Percentiles rank a stretch among this genome's conserved stretches.
Evolutionary conservation across 2,113 vertebrate genomes (phyloP).

Genomic region (Sander vitreus): DNA sequence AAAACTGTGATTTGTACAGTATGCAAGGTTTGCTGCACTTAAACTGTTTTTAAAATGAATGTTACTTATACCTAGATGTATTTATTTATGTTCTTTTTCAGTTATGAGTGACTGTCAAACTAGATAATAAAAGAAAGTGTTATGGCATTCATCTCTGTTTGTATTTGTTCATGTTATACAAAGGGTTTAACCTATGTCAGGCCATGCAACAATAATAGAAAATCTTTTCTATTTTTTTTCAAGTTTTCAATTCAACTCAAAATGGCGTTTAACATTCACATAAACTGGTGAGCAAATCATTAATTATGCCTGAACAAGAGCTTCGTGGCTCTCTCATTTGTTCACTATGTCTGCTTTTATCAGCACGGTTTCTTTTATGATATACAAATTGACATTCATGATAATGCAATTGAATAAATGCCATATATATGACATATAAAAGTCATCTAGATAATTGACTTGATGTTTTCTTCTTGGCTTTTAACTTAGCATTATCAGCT

Average conservation of each 20-base stretch:
- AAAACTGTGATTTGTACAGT: no score
- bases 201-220: no score
- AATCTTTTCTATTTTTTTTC: no score
- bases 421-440: neutral
- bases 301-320: neutral
- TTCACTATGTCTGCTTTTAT: neutral
- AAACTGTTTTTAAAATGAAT: no score
- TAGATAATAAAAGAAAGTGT: no score
- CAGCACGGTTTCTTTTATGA: neutral
- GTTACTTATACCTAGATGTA: no score
- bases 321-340: neutral
- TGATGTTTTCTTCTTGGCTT: neutral
- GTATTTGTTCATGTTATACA: no score
- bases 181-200: no score
- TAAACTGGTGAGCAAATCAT: neutral
- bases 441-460: neutral
- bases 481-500: neutral
- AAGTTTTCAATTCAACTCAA: constrained; percentile 3
- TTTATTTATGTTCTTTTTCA: no score
- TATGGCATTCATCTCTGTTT: no score
- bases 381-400: neutral
- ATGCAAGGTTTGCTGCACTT: no score
- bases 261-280: neutral
- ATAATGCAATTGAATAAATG: neutral
- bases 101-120: no score